A percentile compares a stretch with the other conserved stretches of the same genome.
These are phyloP conservation scores for Oxyura jamaicensis DNA, from an alignment of 2,113 vertebrate species.

Conservation along the genomic window DNA sequence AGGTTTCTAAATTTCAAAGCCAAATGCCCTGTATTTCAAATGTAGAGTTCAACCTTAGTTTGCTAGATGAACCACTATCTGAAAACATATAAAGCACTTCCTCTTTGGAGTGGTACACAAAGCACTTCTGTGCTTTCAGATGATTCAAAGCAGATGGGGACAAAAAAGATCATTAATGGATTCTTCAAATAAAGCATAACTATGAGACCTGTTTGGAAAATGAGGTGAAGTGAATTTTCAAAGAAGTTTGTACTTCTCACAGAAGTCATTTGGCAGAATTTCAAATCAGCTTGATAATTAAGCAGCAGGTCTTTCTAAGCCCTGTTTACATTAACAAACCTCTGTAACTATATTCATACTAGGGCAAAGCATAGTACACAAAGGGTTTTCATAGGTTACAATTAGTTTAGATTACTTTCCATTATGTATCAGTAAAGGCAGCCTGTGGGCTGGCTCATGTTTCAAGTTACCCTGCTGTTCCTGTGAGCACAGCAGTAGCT, in stretches of 20 bases:
- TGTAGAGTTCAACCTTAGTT: slow-evolving; percentile 15
- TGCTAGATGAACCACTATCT: neutral
- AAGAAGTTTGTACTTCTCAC: neutral
- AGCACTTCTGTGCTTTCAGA: slow-evolving; percentile 23
- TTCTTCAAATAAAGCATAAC: slow-evolving; percentile 29
- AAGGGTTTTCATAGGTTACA: slow-evolving; percentile 20
- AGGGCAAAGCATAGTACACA: slow-evolving; percentile 20
- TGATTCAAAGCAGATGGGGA: slow-evolving; percentile 13
- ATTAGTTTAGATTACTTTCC: slow-evolving; percentile 56
- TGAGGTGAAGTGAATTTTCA: neutral
- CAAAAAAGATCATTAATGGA: slow-evolving; percentile 30
- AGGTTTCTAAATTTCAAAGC: neutral
- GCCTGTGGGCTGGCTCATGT: neutral
- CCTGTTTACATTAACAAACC: neutral
- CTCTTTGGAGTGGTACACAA: neutral
- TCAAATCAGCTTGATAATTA: slow-evolving; percentile 32
- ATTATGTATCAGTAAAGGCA: slow-evolving; percentile 37
- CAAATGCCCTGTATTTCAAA: neutral
- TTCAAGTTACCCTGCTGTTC: slow-evolving; percentile 8
- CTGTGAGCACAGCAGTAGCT: neutral
- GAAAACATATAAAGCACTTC: neutral
- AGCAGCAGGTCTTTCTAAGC: slow-evolving; percentile 32
- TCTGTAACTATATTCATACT: slow-evolving; percentile 12
- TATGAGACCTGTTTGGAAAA: neutral
- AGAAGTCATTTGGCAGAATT: slow-evolving; percentile 10